These are phyloP conservation scores for Podotricha telesiphe DNA, from an alignment of 2,888 invertebrate genomes.

Conservation along the genomic window DNA sequence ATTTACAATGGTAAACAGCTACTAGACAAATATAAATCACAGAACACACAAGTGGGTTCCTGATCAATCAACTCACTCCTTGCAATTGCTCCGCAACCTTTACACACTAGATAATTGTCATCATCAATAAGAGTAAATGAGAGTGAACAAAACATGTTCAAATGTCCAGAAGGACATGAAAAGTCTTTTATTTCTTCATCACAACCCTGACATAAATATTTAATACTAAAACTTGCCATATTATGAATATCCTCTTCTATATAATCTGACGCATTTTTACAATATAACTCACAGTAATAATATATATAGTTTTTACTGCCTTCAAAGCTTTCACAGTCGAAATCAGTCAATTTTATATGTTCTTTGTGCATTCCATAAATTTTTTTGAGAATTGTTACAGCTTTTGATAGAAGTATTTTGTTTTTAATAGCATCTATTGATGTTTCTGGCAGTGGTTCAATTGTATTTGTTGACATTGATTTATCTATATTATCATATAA, in stretches of 20 bases:
- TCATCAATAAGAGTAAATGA: slow-evolving; percentile 66
- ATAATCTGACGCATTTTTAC: slow-evolving; percentile 48
- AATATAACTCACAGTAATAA: slow-evolving; percentile 60
- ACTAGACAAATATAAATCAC: slow-evolving; percentile 60
- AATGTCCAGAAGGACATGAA: slow-evolving; percentile 61
- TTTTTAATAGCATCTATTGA: slow-evolving; percentile 60
- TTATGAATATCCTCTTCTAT: slow-evolving; percentile 48
- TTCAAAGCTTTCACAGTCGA: slow-evolving; percentile 55
- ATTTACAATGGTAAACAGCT: slow-evolving; percentile 19
- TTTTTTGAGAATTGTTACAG: slow-evolving; percentile 51
- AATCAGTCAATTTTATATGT: slow-evolving; percentile 45
- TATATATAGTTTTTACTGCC: slow-evolving; percentile 61
- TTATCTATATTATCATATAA: slow-evolving; percentile 55
- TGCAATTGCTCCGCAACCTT: slow-evolving; percentile 59
- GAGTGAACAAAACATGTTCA: slow-evolving; percentile 68
- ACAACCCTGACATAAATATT: slow-evolving; percentile 68
- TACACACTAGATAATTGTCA: slow-evolving; percentile 65
- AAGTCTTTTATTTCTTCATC: slow-evolving; percentile 60
- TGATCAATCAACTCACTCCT: slow-evolving; percentile 54
- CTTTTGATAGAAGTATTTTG: slow-evolving; percentile 60
- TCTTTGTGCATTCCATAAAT: slow-evolving; percentile 50
- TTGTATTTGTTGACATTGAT: slow-evolving; percentile 47
- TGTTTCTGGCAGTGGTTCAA: slow-evolving; percentile 56
- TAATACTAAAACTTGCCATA: slow-evolving; percentile 35
- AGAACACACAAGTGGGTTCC: slow-evolving; percentile 65